Percentiles rank a stretch among this genome's conserved stretches.
These are phyloP conservation scores for Diadumene lineata DNA, from an alignment of 92 coral and sea anemone species.

Conservation along the genomic window DNA sequence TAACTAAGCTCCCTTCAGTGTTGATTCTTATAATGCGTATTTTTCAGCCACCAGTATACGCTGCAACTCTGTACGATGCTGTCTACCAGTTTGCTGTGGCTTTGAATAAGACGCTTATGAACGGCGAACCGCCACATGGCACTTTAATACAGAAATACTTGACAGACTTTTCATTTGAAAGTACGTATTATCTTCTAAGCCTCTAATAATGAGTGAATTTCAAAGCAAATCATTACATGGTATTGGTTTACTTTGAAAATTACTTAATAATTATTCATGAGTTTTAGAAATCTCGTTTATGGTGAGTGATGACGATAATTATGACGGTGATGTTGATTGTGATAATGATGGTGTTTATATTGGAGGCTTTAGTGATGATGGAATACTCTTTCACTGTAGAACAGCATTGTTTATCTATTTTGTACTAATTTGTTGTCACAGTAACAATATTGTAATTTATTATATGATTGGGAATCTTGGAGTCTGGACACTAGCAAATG, in stretches of 20 bases:
- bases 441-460: not conserved
- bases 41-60: conserved; percentile 55
- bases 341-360: not conserved
- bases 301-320: not conserved
- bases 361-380: not conserved
- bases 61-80: conserved; percentile 68
- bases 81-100: conserved; percentile 72
- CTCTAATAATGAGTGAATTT: no score
- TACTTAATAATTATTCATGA: no score
- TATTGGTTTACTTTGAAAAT: no score
- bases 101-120: conserved; percentile 57
- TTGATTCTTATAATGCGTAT: no score
- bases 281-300: not conserved
- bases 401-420: no score
- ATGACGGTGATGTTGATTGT: not conserved
- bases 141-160: conserved; percentile 46
- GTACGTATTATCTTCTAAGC: conserved; percentile 37
- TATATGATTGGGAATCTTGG: no score
- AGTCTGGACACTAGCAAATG: no score
- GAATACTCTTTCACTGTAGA: no score
- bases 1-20: no score
- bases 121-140: conserved; percentile 40
- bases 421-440: not conserved
- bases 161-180: conserved; percentile 45
- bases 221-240: no score